Conservation (phyloP, 2,797 vertebrate species). For the Myiotriccus ornatus region DNA sequence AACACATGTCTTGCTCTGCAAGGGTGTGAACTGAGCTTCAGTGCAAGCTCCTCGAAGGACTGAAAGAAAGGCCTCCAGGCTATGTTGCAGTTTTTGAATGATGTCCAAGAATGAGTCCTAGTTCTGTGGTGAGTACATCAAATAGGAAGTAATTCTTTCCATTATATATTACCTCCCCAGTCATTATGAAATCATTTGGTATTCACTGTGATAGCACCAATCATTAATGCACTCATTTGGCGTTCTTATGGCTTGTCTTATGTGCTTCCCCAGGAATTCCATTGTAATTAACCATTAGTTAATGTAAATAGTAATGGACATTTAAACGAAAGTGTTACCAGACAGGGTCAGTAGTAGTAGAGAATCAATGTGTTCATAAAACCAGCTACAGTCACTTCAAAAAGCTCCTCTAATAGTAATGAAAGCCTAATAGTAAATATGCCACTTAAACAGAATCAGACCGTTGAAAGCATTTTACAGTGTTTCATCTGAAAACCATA, state of each 20-base stretch:
- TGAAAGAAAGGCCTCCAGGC: constrained; percentile 44
- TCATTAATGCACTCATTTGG: constrained; percentile 77
- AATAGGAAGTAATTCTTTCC: constrained; percentile 65
- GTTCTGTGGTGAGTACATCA: constrained; percentile 66
- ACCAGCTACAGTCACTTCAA: neutral
- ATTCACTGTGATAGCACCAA: constrained; percentile 77
- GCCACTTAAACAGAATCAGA: neutral
- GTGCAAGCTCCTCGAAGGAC: neutral
- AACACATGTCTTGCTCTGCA: constrained; percentile 8
- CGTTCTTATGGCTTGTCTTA: constrained; percentile 72
- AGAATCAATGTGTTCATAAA: constrained; percentile 51
- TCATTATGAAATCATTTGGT: constrained; percentile 78
- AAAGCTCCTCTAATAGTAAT: constrained; percentile 21
- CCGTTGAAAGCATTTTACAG: neutral
- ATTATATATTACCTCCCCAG: constrained; percentile 70
- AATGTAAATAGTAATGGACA: constrained; percentile 76
- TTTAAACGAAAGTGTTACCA: constrained; percentile 70
- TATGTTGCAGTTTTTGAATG: constrained; percentile 53
- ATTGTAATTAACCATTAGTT: constrained; percentile 79
- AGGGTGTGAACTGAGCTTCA: constrained; percentile 23
- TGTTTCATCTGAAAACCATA: neutral
- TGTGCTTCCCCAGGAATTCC: constrained; percentile 70
- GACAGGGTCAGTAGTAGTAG: constrained; percentile 59
- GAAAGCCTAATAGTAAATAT: constrained; percentile 23
- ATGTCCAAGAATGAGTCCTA: constrained; percentile 62